Evolutionary conservation across 2,113 vertebrate genomes (phyloP), one percentile per base, ranked within the genome.

Genomic region (Ictalurus furcatus): DNA sequence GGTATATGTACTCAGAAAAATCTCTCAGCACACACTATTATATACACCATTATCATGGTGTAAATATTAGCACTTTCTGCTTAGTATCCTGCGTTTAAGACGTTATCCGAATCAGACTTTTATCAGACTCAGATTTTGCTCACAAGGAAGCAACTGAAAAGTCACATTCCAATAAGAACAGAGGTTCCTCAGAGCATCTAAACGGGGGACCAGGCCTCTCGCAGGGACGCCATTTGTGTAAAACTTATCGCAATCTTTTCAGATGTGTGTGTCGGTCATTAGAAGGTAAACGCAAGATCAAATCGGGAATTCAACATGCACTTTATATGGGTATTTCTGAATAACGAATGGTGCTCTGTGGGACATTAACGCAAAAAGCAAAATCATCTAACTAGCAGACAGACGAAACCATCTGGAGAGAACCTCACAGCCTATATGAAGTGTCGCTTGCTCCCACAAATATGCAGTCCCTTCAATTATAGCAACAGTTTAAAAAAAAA

Each of bases 401-500:
- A 78, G 5, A 76, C 54, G 63, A 65, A 84, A 59, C 40, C 69
- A 76, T 88, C 71, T 65, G 56, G 56, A 52, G 28, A 30, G 19
- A 37, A 76, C 81, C 59, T 74, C 44, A 34, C 11, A 84, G 81
- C 40, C 13, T 65, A 54, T 71, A 63, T 74, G 86, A 90, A 40
- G 67, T 90, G 67, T 40, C 6, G 7, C 12, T 81, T 44, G 52
- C 37, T 85, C 65, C 87, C 71, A 74, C 63, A 89, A 85, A 88
- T 48, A 89, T 85, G 74, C 74, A 82, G 85, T 48, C 19, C 40
- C 30, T 87, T 84, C 76, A 16, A 78, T 88, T 78, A 84, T 79
- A 86, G 82, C 74, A 84, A 44, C 52, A 54, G 69, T 71, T 54
- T 30, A 28, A 48, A 48, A 74, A 48, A n/a, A 40, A 3, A 44